Evolutionary conservation across 1,140 invertebrate species (phyloP).

Genomic region (Neodiprion pinetum): DNA sequence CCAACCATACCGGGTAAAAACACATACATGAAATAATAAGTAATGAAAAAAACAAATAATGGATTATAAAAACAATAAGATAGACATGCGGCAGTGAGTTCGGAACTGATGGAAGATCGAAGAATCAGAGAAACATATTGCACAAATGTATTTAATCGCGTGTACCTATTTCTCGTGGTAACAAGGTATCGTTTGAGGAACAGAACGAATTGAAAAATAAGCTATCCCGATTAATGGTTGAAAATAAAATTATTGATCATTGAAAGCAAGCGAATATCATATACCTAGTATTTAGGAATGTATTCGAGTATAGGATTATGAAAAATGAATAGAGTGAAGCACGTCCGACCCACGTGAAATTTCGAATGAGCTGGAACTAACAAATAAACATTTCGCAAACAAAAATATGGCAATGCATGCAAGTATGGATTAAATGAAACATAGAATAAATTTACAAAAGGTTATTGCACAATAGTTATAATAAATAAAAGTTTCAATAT

Average conservation of each 20-base stretch:
- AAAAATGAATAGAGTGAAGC: neutral
- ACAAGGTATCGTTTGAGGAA: conserved; percentile 5
- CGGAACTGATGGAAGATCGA: neutral
- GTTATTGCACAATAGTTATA: neutral
- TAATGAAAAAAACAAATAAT: neutral
- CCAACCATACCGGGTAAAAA: neutral
- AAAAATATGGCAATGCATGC: neutral
- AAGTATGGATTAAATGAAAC: neutral
- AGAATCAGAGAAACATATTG: neutral
- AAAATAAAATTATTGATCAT: neutral
- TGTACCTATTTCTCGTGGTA: neutral
- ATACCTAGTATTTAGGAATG: neutral
- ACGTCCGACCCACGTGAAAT: neutral
- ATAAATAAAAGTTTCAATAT: neutral
- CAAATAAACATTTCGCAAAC: neutral
- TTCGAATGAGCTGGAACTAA: neutral
- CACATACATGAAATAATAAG: neutral
- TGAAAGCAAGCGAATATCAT: neutral
- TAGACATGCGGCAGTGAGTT: neutral
- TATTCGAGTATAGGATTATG: conserved; percentile 3
- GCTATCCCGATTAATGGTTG: neutral
- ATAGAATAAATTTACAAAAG: conserved; percentile 4
- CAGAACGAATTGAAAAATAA: neutral
- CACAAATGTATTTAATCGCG: neutral
- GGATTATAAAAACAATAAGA: neutral